A percentile compares a stretch with the other conserved stretches of the same genome.
These are phyloP conservation scores for Gasteruption jaculator DNA, from an alignment of 2,888 invertebrate genomes.

Conservation along the genomic window DNA sequence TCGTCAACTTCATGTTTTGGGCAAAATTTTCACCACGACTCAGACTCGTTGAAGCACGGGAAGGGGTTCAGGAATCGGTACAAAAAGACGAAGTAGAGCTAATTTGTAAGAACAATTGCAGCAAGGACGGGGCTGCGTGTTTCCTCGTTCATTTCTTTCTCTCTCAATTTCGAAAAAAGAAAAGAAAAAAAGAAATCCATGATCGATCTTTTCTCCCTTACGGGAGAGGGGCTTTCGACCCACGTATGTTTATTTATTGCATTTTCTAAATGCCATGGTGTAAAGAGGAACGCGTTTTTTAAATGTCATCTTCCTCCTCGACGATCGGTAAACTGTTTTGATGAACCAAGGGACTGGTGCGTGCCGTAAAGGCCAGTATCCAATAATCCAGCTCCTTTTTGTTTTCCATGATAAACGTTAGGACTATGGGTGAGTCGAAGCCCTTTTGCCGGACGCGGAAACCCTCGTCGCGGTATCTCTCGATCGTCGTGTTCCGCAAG, in stretches of 20 bases:
- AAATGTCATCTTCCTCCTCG: conserved; percentile 61
- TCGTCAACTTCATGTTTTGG: too few species aligned
- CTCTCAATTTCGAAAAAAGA: conserved; percentile 13
- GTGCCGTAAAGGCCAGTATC: conserved; percentile 58
- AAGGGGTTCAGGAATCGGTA: too few species aligned
- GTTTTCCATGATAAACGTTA: conserved; percentile 59
- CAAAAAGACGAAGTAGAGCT: too few species aligned
- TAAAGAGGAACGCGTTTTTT: conserved; percentile 26
- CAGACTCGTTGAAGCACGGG: too few species aligned
- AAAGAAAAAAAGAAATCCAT: conserved; percentile 4
- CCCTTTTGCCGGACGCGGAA: conserved; percentile 61
- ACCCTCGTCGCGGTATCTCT: conserved; percentile 55
- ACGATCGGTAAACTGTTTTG: conserved; percentile 60
- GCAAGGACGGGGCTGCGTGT: too few species aligned
- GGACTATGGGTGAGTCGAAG: conserved; percentile 60
- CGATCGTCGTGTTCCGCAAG: conserved; percentile 59
- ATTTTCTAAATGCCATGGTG: neutral
- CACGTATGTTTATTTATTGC: conserved; percentile 4
- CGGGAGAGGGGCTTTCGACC: conserved; percentile 33
- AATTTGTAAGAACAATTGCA: too few species aligned
- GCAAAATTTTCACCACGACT: too few species aligned
- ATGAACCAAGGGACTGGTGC: conserved; percentile 53
- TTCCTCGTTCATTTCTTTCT: conserved; percentile 14
- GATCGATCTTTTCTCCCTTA: too few species aligned
- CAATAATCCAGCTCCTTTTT: conserved; percentile 59